Evolutionary conservation across 2,113 vertebrate species (phyloP).

Genomic region (Pelvicachromis taeniatus): DNA sequence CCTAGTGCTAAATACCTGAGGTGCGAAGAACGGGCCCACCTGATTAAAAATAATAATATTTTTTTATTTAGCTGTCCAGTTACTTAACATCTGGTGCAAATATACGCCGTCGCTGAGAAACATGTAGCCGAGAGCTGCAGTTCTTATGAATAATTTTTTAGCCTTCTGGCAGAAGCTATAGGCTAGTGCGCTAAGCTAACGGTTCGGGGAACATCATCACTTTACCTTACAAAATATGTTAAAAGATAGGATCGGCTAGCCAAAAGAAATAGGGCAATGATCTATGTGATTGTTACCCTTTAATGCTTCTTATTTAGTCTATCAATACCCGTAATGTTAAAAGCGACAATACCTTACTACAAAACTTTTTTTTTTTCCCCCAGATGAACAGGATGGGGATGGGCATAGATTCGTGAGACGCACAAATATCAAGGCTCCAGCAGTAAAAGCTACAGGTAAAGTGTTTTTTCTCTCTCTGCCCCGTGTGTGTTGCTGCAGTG

Average conservation of each 20-base stretch:
- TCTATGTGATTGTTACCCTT: neutral
- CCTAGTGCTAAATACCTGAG: neutral
- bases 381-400: slow-evolving; percentile 85
- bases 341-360: neutral
- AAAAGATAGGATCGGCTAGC: rapidly evolving
- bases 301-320: neutral
- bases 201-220: neutral
- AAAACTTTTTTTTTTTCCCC: neutral
- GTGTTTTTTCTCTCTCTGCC: neutral
- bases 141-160: neutral
- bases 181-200: neutral
- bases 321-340: too few species aligned
- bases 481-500: neutral
- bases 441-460: slow-evolving; percentile 88
- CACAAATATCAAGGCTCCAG: slow-evolving; percentile 71
- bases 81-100: neutral
- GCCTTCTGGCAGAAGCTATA: neutral
- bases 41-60: neutral
- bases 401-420: slow-evolving; percentile 59
- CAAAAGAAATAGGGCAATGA: rapidly evolving
- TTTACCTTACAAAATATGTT: neutral
- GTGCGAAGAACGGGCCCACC: neutral
- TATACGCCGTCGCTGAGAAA: rapidly evolving
- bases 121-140: rapidly evolving
- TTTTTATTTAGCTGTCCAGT: neutral